These are phyloP conservation scores for Limosa lapponica DNA, from an alignment of 2,797 vertebrate species.

Conservation along the genomic window DNA sequence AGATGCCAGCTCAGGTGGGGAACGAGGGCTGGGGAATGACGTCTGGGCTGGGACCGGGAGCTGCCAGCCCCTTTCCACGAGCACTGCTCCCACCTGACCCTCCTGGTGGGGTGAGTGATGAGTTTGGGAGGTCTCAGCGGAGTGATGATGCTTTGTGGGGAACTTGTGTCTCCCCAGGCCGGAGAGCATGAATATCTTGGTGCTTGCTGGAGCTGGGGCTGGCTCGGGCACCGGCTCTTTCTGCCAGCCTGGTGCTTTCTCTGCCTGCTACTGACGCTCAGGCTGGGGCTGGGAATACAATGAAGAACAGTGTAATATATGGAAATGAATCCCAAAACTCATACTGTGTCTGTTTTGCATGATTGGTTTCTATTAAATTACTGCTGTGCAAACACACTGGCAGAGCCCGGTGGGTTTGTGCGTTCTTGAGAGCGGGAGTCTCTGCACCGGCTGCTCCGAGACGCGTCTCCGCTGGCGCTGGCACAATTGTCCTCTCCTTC, in stretches of 20 bases:
- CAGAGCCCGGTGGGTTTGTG: neutral
- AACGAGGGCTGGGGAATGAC: neutral
- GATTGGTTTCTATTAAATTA: neutral
- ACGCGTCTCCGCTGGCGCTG: fast-evolving
- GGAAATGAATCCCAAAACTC: neutral
- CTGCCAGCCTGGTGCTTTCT: neutral
- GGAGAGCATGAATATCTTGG: neutral
- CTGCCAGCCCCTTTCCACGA: neutral
- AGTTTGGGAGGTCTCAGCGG: neutral
- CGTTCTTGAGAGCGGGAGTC: neutral
- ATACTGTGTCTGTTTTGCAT: neutral
- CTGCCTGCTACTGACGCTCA: neutral
- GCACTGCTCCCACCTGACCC: fast-evolving
- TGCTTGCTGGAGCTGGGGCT: neutral
- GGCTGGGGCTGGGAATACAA: neutral
- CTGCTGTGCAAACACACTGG: neutral
- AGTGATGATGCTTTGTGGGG: neutral
- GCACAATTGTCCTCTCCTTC: neutral
- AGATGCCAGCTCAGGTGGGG: neutral
- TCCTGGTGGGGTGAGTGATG: fast-evolving
- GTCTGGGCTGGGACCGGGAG: fast-evolving
- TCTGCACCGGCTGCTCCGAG: neutral
- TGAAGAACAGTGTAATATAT: neutral
- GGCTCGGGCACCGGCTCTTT: too few relatives aligned
- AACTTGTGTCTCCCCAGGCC: fast-evolving